Percentiles rank a stretch among this genome's conserved stretches.
Conservation (phyloP, 2,113 vertebrate species). For the Oreochromis spilurus region DNA sequence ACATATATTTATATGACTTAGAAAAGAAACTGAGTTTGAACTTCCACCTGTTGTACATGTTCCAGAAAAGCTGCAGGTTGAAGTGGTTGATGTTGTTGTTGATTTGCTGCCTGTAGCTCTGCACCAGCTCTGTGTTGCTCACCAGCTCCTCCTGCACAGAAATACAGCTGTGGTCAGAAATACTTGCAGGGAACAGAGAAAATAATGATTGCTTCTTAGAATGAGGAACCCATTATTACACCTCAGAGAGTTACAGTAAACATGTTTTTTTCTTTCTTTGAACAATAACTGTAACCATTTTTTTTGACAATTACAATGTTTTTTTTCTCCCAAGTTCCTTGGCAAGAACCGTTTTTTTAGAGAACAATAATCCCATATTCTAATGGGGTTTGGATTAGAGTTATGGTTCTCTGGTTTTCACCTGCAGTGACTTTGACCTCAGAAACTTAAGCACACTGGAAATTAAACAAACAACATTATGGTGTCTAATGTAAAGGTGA, state of each 20-base stretch:
- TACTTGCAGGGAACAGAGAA: background rate
- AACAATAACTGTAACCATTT: background rate
- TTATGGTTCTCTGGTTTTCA: background rate
- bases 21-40: no score
- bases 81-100: constrained; percentile 88
- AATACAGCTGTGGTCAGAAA: background rate
- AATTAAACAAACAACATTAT: background rate
- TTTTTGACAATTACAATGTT: background rate
- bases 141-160: constrained; percentile 87
- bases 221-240: background rate
- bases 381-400: background rate
- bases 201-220: background rate
- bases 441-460: background rate
- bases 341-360: background rate
- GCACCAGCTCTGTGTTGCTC: constrained; percentile 92
- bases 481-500: background rate
- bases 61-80: constrained; percentile 99
- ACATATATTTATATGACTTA: background rate
- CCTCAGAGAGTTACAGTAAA: background rate
- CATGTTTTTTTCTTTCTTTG: fast-evolving
- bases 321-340: background rate
- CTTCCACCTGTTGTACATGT: constrained; percentile 93
- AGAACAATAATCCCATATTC: background rate
- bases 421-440: background rate
- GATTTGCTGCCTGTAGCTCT: constrained; percentile 95